Evolutionary conservation across 2,888 invertebrate species (phyloP).

Genomic region (Agonopterix heracliana): DNA sequence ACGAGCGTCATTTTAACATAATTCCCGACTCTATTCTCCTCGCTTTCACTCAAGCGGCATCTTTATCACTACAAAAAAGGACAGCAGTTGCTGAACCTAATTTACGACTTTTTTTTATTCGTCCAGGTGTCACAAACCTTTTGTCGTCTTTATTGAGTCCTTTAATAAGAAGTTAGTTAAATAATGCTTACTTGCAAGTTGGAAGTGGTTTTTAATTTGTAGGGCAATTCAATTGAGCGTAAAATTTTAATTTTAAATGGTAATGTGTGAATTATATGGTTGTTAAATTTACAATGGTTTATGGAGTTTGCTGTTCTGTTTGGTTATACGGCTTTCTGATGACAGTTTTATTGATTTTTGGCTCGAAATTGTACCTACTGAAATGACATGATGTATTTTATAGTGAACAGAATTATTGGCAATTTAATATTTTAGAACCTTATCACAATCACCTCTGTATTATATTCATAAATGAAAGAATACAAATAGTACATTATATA

Average conservation of each 20-base stretch:
- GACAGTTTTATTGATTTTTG: too few relatives aligned
- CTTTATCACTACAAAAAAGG: background rate
- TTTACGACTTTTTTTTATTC: background rate
- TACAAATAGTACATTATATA: too few relatives aligned
- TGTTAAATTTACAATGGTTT: constrained; percentile 1
- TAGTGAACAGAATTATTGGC: too few relatives aligned
- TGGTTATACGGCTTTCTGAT: constrained; percentile 1
- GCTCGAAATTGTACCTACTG: too few relatives aligned
- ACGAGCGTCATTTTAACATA: too few relatives aligned
- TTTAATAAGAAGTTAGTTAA: too few relatives aligned
- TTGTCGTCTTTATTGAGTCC: background rate
- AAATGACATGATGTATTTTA: too few relatives aligned
- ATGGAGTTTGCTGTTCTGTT: background rate
- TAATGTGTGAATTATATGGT: constrained; percentile 1
- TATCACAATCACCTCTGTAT: too few relatives aligned
- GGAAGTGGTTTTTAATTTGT: constrained; percentile 4
- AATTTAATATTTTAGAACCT: too few relatives aligned
- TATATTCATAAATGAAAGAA: too few relatives aligned
- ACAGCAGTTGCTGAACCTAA: background rate
- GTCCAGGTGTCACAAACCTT: background rate
- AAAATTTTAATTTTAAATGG: constrained; percentile 4
- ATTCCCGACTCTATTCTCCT: background rate
- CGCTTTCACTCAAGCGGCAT: background rate
- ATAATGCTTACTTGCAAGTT: background rate
- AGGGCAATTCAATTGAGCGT: constrained; percentile 4